phyloP scores from a whole-genome alignment of 2,797 vertebrate genomes.

The Peromyscus attwateri region DNA sequence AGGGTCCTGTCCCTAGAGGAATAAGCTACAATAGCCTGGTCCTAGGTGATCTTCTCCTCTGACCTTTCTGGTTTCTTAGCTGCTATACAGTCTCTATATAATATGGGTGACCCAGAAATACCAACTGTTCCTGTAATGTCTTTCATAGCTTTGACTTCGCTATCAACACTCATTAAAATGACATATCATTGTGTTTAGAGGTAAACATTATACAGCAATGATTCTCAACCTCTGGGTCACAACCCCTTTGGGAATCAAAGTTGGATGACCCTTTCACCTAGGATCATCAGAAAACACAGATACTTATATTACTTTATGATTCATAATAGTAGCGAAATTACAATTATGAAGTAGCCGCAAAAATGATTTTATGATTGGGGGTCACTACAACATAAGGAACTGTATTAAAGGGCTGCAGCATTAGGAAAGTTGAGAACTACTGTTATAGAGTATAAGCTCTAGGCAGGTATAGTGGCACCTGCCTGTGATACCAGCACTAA shows the following conservation, averaged over 20 bases:
- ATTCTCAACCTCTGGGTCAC: neutral
- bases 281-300: neutral
- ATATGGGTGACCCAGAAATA: slow-evolving; percentile 20
- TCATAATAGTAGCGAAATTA: neutral
- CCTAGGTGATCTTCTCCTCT: neutral
- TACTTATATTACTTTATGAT: neutral
- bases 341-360: neutral
- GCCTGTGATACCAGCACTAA: neutral
- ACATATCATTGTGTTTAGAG: slow-evolving; percentile 2
- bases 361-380: neutral
- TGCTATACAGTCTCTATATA: slow-evolving; percentile 7
- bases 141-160: neutral
- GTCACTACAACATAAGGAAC: neutral
- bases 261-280: neutral
- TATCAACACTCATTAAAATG: neutral
- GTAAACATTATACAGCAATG: neutral
- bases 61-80: slow-evolving; percentile 37
- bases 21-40: neutral
- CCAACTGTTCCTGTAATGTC: neutral
- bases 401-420: neutral
- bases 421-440: neutral
- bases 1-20: neutral
- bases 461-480: neutral
- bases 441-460: neutral
- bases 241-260: neutral